Evolutionary conservation across 2,888 invertebrate genomes (phyloP).

Genomic region (Strigamia crassipes): DNA sequence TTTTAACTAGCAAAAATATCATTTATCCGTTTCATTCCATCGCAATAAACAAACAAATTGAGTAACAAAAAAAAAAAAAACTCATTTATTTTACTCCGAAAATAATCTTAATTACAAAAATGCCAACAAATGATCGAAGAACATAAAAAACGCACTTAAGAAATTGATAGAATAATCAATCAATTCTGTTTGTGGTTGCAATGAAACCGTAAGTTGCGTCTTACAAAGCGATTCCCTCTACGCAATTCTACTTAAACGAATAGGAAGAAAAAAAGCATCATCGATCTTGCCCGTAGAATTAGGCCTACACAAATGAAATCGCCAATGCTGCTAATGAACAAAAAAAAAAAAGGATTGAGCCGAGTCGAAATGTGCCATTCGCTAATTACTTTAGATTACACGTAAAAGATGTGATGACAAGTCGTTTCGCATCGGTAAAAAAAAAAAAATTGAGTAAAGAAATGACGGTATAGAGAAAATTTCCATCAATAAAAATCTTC

Average conservation of each 20-base stretch:
- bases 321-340: conserved; percentile 14
- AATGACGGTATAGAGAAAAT: background rate
- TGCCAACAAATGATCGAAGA: background rate
- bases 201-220: background rate
- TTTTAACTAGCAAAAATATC: background rate
- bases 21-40: background rate
- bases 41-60: background rate
- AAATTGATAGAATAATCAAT: background rate
- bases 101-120: background rate
- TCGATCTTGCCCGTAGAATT: conserved; percentile 15
- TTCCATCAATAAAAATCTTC: background rate
- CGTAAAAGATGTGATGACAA: conserved; percentile 12
- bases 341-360: background rate
- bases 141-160: background rate
- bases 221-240: background rate
- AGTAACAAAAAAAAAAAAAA: too few relatives aligned
- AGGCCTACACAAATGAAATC: conserved; percentile 18
- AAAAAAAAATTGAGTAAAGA: background rate
- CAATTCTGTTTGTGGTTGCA: background rate
- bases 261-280: background rate
- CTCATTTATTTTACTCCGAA: background rate
- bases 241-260: background rate
- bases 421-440: background rate
- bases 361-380: background rate
- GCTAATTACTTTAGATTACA: conserved; percentile 2